Percentiles rank a stretch among this genome's conserved stretches.
Evolutionary conservation across 2,113 vertebrate species (phyloP).

Genomic region (Pholis gunnellus): DNA sequence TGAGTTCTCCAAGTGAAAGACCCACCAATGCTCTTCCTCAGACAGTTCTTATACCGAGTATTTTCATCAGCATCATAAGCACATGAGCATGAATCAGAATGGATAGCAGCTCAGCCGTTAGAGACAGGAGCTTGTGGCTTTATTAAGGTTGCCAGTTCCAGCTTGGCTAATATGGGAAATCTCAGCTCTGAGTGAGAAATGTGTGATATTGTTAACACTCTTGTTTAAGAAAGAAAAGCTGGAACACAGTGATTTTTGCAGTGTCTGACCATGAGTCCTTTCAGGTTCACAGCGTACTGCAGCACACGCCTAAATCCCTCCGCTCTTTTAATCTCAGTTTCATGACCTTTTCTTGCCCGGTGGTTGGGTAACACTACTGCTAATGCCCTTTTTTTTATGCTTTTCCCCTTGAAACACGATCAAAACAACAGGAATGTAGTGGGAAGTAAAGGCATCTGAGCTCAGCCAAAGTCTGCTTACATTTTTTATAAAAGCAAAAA

Average conservation of each 20-base stretch:
- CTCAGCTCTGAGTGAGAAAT: conserved; percentile 22
- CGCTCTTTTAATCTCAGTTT: conserved; percentile 2
- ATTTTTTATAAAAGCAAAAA: conserved; percentile 25
- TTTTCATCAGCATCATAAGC: conserved; percentile 13
- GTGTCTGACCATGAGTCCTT: background rate
- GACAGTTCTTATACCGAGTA: background rate
- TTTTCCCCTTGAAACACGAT: background rate
- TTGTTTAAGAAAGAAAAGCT: conserved; percentile 21
- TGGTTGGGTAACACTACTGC: background rate
- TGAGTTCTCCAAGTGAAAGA: background rate
- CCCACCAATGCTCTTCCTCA: background rate
- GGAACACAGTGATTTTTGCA: background rate
- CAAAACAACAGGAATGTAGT: background rate
- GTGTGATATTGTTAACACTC: conserved; percentile 4
- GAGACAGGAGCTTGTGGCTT: conserved; percentile 3
- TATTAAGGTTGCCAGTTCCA: conserved; percentile 6
- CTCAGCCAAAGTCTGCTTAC: background rate
- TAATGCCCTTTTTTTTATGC: background rate
- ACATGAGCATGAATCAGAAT: conserved; percentile 29
- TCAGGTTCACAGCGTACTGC: background rate
- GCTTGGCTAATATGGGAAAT: background rate
- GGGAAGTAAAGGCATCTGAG: background rate
- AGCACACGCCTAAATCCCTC: background rate
- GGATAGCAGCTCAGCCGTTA: background rate
- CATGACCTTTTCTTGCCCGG: background rate